Conservation (phyloP, 2,113 vertebrate genomes). For the Meles meles region DNA sequence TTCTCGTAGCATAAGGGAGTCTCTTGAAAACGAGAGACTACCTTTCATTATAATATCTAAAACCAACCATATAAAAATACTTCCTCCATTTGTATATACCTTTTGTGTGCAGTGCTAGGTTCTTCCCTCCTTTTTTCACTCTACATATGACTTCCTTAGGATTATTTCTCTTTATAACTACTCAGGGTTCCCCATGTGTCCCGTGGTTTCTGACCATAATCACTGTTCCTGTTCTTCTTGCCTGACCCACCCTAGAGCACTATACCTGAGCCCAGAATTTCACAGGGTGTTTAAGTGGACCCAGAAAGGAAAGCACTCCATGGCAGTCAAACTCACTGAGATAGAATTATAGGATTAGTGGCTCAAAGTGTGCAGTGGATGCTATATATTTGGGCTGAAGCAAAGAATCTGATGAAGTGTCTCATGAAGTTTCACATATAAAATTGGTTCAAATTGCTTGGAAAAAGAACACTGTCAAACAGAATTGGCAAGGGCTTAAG, state of each 20-base stretch:
- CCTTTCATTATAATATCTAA: not conserved
- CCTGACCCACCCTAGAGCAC: accelerated
- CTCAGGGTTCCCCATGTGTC: not conserved
- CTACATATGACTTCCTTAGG: not conserved
- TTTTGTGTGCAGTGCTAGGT: not conserved
- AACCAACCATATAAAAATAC: not conserved
- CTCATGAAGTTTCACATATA: not conserved
- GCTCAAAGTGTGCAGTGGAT: not conserved
- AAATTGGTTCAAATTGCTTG: not conserved
- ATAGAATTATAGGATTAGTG: not conserved
- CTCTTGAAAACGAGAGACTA: not conserved
- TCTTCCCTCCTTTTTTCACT: not conserved
- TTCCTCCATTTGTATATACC: not conserved
- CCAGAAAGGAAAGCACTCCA: not conserved
- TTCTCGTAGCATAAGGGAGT: not conserved
- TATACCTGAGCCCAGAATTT: not conserved
- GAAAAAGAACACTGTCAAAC: not conserved
- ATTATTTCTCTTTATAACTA: not conserved
- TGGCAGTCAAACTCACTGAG: not conserved
- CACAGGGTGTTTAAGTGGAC: not conserved
- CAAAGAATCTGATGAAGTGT: not conserved
- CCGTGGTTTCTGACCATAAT: not conserved
- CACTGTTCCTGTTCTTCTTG: not conserved
- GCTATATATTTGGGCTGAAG: not conserved
- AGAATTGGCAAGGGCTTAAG: not conserved